phyloP scores from a whole-genome alignment of 1,140 invertebrate species.

The Glossosoma conforme region DNA sequence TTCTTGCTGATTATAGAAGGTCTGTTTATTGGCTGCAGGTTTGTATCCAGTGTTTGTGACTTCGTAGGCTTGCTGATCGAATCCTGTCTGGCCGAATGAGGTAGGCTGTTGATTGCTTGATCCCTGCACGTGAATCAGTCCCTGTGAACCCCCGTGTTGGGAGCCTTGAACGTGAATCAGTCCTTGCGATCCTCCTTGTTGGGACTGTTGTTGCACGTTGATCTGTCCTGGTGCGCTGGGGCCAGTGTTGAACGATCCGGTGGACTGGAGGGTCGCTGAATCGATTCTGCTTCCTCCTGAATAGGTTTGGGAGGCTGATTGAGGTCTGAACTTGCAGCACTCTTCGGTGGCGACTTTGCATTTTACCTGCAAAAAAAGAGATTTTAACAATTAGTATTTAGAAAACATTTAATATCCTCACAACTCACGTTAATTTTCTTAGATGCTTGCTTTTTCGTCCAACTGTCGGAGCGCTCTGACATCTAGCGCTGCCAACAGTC shows the following conservation, averaged over 20 bases:
- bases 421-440: too few species aligned
- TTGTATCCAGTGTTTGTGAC: too few species aligned
- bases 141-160: neutral
- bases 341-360: constrained; percentile 20
- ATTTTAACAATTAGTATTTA: too few species aligned
- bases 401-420: too few species aligned
- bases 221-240: neutral
- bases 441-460: too few species aligned
- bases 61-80: constrained; percentile 8
- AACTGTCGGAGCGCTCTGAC: too few species aligned
- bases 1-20: too few species aligned
- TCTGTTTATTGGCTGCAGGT: too few species aligned
- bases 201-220: too few species aligned
- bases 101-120: neutral
- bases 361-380: constrained; percentile 15
- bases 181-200: too few species aligned
- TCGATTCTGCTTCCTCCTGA: neutral
- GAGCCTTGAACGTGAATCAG: constrained; percentile 7
- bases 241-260: neutral
- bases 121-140: constrained; percentile 11
- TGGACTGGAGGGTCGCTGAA: constrained; percentile 10
- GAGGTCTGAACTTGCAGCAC: constrained; percentile 23
- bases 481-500: too few species aligned
- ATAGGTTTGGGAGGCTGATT: constrained; percentile 4
- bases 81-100: constrained; percentile 11